Percentiles rank a stretch among this genome's conserved stretches.
Conservation (phyloP, 2,888 invertebrate species). For the Amaurobius ferox region DNA sequence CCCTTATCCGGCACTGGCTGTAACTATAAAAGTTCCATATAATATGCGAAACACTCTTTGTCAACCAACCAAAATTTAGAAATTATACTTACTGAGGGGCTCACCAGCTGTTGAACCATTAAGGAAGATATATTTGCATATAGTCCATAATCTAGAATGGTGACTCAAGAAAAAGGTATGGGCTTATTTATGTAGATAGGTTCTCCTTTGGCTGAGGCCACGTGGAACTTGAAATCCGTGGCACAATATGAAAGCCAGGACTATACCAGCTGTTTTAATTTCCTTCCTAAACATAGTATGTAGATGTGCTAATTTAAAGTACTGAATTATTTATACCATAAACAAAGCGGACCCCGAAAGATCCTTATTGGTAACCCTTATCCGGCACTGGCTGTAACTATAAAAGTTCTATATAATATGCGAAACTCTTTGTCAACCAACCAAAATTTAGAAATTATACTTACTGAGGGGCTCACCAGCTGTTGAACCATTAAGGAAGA, state of each 20-base stretch:
- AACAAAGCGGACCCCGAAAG: too few relatives aligned
- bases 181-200: constrained; percentile 70
- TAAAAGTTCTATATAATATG: too few relatives aligned
- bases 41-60: too few relatives aligned
- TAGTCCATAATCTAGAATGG: constrained; percentile 85
- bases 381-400: too few relatives aligned
- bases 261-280: constrained; percentile 84
- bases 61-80: too few relatives aligned
- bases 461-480: not conserved
- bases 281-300: too few relatives aligned
- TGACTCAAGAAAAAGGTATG: constrained; percentile 80
- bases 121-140: constrained; percentile 78
- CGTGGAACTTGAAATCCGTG: constrained; percentile 84
- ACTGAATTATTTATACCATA: too few relatives aligned
- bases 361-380: too few relatives aligned
- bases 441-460: not conserved
- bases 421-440: not conserved
- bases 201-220: constrained; percentile 26
- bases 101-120: constrained; percentile 13
- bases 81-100: not conserved
- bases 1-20: too few relatives aligned
- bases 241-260: constrained; percentile 84
- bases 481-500: constrained; percentile 15
- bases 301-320: too few relatives aligned
- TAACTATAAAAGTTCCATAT: too few relatives aligned